Conservation (phyloP, 2,888 invertebrate species). For the Euzetes globulus region DNA sequence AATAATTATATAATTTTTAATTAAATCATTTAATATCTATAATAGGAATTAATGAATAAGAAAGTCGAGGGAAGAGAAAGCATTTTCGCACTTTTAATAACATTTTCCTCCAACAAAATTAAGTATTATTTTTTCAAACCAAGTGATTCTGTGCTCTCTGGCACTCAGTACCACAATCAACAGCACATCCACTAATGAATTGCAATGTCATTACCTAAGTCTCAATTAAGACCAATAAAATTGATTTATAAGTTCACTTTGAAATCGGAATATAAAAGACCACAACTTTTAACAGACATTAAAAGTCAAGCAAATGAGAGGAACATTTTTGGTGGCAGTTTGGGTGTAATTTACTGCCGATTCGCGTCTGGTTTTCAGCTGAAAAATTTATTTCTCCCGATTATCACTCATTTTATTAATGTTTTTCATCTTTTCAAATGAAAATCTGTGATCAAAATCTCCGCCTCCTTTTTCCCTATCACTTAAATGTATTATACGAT, state of each 20-base stretch:
- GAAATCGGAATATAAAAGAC: neutral
- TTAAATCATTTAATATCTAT: neutral
- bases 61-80: too few relatives aligned
- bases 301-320: too few relatives aligned
- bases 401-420: conserved; percentile 1
- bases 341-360: neutral
- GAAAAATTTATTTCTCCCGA: neutral
- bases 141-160: neutral
- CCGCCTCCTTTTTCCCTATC: neutral
- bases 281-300: too few relatives aligned
- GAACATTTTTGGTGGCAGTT: too few relatives aligned
- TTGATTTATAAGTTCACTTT: conserved; percentile 17
- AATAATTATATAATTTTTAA: conserved; percentile 2
- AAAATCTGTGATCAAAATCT: neutral
- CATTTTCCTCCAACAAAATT: too few relatives aligned
- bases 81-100: neutral
- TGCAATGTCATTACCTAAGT: conserved; percentile 16
- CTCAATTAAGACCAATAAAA: conserved; percentile 23
- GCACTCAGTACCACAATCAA: neutral
- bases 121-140: too few relatives aligned
- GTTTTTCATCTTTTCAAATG: too few relatives aligned
- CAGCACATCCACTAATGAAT: conserved; percentile 3
- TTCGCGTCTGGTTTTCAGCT: neutral
- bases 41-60: neutral
- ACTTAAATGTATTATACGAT: neutral